Evolutionary conservation across 2,113 vertebrate species (phyloP), one percentile per base, ranked within the genome.

Genomic region (Platichthys stellatus): DNA sequence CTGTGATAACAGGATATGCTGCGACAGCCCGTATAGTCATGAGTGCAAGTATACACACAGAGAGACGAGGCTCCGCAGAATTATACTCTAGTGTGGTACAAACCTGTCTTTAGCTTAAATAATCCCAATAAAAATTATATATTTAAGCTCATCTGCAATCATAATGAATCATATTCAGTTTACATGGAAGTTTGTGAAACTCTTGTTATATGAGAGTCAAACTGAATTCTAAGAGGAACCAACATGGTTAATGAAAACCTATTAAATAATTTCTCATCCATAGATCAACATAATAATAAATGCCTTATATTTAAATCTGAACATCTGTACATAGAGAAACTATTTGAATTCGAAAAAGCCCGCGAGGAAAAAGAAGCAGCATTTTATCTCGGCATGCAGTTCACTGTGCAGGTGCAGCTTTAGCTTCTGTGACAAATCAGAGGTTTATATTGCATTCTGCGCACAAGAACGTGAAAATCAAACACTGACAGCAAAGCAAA

Each of bases 1-100:
- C 69, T 57, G 47, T 63, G 68, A 80, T 65, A 80, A 65, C 24
- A 73, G 59, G 54, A 63, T 63, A 43, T 66, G 54, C 59, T 60
- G 76, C 47, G 71, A 74, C 53, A 83, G 62, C 82, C 72, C 40
- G 17, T 66, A 28, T 66, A 72, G 87, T 85, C 80, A 86, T 63
- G 20, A 61, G 56, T 63, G 68, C 68, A 62, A 11, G 54, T 73
- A 40, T 14, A 63, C 76, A 83, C 63, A 68, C 72, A 71, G 59
- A 87, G 59, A 83, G 54, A 54, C 70, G 15, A 40, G 67, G 81
- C 68, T 73, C 77, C 64, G 57, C 35, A 53, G 57, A 69, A 58
- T 26, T 26, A 60, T 12, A 38, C 35, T 38, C 8, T 38, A 14
- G 3, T 40, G 35, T 26, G 40, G 3, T 65, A 68, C 12, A 60